Percentiles rank a stretch among this genome's conserved stretches.
Evolutionary conservation across 2,888 invertebrate species (phyloP).

Genomic region (Thysanoteuthis rhombus): DNA sequence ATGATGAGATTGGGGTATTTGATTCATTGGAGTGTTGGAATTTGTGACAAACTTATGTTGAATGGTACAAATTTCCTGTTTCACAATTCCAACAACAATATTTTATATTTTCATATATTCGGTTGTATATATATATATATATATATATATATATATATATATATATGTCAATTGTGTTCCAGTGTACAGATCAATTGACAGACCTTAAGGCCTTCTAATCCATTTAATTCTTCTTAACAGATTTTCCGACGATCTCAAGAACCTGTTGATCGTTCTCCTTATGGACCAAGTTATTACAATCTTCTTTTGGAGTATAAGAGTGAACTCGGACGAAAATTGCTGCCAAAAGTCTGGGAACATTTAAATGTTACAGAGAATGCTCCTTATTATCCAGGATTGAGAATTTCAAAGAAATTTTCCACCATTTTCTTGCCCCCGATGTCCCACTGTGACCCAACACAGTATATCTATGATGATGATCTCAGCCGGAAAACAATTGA

Average conservation of each 20-base stretch:
- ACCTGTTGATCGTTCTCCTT: conserved; percentile 53
- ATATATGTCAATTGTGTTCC: no score
- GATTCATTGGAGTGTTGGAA: no score
- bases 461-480: conserved; percentile 68
- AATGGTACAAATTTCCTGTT: no score
- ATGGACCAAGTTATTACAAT: conserved; percentile 66
- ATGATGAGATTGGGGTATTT: no score
- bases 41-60: no score
- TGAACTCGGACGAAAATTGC: conserved; percentile 47
- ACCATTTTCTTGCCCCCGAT: conserved; percentile 68
- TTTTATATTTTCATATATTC: no score
- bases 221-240: conserved; percentile 43
- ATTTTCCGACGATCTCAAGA: conserved; percentile 66
- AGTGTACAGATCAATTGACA: not conserved
- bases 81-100: no score
- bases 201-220: not conserved
- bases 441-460: conserved; percentile 68
- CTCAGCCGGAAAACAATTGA: conserved; percentile 66
- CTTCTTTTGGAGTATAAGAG: conserved; percentile 68
- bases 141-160: no score
- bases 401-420: conserved; percentile 67
- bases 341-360: conserved; percentile 59
- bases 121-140: no score
- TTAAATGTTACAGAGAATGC: conserved; percentile 61
- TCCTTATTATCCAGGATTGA: conserved; percentile 59